A percentile compares a stretch with the other conserved stretches of the same genome.
phyloP scores from a whole-genome alignment of 2,888 invertebrate species.

The Meiosimyza platycephala region DNA sequence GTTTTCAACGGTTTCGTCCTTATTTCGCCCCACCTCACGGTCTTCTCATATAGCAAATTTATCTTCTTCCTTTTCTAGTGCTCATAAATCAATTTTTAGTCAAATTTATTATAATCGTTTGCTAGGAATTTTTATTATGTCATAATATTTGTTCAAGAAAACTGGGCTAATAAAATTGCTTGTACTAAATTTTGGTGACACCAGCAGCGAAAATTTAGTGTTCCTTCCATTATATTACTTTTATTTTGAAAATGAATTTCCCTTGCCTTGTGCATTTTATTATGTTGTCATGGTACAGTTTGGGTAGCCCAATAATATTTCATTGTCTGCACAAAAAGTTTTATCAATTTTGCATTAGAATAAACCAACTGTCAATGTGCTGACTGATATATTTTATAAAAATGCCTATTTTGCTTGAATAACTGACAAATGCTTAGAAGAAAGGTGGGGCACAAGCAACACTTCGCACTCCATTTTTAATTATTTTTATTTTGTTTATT shows the following conservation, averaged over 20 bases:
- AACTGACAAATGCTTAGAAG: not conserved
- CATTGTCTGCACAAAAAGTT: not conserved
- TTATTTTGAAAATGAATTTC: not conserved
- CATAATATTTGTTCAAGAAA: not conserved
- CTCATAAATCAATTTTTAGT: constrained; percentile 10
- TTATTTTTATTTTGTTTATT: too few species aligned
- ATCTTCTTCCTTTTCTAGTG: not conserved
- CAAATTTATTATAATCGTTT: constrained; percentile 13
- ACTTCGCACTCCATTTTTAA: too few species aligned
- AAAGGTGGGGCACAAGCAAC: too few species aligned
- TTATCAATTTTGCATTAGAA: constrained; percentile 5
- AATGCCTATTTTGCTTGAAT: not conserved
- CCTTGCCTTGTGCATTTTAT: not conserved
- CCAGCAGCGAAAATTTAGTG: constrained; percentile 11
- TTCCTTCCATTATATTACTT: not conserved
- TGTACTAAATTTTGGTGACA: constrained; percentile 12
- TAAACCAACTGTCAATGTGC: not conserved
- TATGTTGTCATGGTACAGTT: constrained; percentile 6
- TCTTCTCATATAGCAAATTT: not conserved
- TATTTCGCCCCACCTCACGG: too few species aligned
- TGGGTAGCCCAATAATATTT: not conserved
- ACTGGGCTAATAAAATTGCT: constrained; percentile 14
- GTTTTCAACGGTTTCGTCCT: not conserved
- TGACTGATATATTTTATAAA: not conserved
- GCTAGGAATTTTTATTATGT: constrained; percentile 5